phyloP scores from a whole-genome alignment of 1,140 invertebrate genomes.

The Conus betulinus region DNA sequence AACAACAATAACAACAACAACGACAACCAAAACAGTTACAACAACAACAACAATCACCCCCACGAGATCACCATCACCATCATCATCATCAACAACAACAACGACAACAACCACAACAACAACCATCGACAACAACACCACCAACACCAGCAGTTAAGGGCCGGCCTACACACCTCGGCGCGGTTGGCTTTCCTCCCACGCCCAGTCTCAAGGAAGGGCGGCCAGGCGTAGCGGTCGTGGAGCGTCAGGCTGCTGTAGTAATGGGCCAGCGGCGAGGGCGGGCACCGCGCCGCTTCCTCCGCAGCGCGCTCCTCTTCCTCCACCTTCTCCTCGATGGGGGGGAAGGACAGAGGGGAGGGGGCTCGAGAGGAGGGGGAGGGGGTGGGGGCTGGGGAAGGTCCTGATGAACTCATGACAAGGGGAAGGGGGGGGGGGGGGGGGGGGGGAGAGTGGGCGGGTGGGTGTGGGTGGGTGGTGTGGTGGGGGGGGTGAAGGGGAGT shows the following conservation, averaged over 20 bases:
- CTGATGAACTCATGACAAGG: background rate
- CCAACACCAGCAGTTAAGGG: background rate
- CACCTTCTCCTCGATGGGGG: constrained; percentile 43
- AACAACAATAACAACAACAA: background rate
- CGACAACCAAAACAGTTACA: too few relatives aligned
- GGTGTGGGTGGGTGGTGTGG: background rate
- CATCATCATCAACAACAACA: background rate
- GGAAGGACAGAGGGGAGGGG: constrained; percentile 28
- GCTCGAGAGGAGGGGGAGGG: background rate
- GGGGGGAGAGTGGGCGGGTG: background rate
- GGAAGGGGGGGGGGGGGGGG: background rate
- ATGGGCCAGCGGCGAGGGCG: constrained; percentile 40
- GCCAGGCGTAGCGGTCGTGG: constrained; percentile 39
- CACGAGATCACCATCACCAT: too few relatives aligned
- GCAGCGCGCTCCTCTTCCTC: constrained; percentile 46
- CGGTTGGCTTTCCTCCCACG: constrained; percentile 31
- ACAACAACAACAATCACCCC: background rate
- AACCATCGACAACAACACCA: background rate
- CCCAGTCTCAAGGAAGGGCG: constrained; percentile 46
- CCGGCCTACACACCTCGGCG: background rate
- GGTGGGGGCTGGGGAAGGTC: background rate
- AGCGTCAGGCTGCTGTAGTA: constrained; percentile 38
- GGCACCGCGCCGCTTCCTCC: constrained; percentile 28
- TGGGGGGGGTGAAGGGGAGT: background rate
- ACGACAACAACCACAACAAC: background rate